phyloP scores from a whole-genome alignment of 2,888 invertebrate genomes.

The Sceliomorpha sp. region DNA sequence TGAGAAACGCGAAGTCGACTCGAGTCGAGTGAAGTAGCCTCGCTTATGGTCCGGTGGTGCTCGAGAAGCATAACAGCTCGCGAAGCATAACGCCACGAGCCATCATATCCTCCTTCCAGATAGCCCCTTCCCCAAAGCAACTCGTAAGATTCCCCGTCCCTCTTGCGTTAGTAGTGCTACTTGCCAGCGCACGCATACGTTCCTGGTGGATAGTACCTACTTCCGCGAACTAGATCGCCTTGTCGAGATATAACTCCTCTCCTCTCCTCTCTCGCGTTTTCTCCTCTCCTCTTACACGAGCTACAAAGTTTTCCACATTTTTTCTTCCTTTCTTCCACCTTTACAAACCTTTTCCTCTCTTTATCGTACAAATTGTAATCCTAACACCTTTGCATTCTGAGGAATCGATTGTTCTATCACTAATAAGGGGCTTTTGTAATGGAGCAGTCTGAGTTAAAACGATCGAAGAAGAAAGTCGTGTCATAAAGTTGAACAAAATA shows the following conservation, averaged over 20 bases:
- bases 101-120: constrained; percentile 79
- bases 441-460: too few relatives aligned
- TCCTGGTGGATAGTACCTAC: constrained; percentile 62
- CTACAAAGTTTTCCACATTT: constrained; percentile 10
- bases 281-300: constrained; percentile 10
- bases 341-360: constrained; percentile 14
- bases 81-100: constrained; percentile 80
- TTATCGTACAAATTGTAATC: constrained; percentile 5
- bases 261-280: constrained; percentile 42
- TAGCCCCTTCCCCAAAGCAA: constrained; percentile 58
- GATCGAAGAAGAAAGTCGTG: too few relatives aligned
- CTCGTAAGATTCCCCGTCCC: constrained; percentile 41
- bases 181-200: constrained; percentile 53
- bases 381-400: too few relatives aligned
- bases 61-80: constrained; percentile 78
- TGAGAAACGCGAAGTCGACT: constrained; percentile 68
- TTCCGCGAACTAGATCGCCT: constrained; percentile 77
- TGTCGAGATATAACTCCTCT: constrained; percentile 66
- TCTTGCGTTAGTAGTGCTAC: constrained; percentile 41
- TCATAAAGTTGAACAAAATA: too few relatives aligned
- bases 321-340: constrained; percentile 7
- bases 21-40: constrained; percentile 70
- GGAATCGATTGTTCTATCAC: too few relatives aligned
- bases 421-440: too few relatives aligned
- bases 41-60: constrained; percentile 79